These are phyloP conservation scores for Dendrolimus punctatus DNA, from an alignment of 1,140 invertebrate genomes.

Conservation along the genomic window DNA sequence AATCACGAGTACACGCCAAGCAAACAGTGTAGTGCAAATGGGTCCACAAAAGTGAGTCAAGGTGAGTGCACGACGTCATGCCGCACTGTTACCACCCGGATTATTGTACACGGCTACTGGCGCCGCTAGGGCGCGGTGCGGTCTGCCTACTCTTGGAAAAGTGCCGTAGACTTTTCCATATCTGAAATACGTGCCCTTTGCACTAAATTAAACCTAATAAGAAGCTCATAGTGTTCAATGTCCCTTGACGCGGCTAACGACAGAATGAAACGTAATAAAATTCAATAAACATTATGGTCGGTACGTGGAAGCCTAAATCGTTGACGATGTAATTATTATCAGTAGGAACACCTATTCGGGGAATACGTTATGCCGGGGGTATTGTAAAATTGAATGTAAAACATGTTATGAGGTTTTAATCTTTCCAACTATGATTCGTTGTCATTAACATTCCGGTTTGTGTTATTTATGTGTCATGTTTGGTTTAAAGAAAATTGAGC, in stretches of 20 bases:
- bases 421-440: no score
- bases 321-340: no score
- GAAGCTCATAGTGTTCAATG: slow-evolving; percentile 10
- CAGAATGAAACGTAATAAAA: slow-evolving; percentile 1
- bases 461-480: no score
- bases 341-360: no score
- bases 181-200: slow-evolving; percentile 4
- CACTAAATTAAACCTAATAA: slow-evolving; percentile 11
- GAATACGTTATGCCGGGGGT: no score
- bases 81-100: slow-evolving; percentile 56
- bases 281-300: slow-evolving; percentile 3
- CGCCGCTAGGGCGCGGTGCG: slow-evolving; percentile 25
- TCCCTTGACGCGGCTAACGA: background rate
- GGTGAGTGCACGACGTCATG: slow-evolving; percentile 49
- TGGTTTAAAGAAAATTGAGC: no score
- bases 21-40: slow-evolving; percentile 45
- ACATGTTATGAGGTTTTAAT: no score
- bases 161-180: slow-evolving; percentile 15
- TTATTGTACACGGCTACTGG: slow-evolving; percentile 26
- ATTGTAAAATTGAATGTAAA: no score
- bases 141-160: slow-evolving; percentile 25
- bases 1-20: slow-evolving; percentile 37
- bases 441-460: no score
- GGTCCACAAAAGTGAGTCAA: slow-evolving; percentile 60
- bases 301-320: no score